Conservation (phyloP, 2,113 vertebrate genomes). For the Psettodes erumei region DNA sequence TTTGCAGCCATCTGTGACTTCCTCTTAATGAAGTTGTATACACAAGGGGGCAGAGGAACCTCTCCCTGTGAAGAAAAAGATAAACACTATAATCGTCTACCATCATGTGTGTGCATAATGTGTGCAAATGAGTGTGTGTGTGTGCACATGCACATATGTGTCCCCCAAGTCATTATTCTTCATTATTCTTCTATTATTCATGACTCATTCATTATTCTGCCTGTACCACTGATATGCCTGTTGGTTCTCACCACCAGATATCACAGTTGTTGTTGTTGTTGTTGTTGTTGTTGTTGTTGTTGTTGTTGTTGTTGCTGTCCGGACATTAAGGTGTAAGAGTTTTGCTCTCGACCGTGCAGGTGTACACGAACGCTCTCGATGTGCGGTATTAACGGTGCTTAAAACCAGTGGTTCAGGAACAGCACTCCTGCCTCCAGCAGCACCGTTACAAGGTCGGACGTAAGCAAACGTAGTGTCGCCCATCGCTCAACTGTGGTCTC, state of each 20-base stretch:
- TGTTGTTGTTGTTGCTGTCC: too few species aligned
- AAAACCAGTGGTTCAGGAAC: too few species aligned
- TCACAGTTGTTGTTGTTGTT: too few species aligned
- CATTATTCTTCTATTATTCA: constrained; percentile 71
- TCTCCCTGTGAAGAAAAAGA: constrained; percentile 42
- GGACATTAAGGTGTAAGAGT: too few species aligned
- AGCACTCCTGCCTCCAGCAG: too few species aligned
- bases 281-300: too few species aligned
- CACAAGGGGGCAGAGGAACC: constrained; percentile 40
- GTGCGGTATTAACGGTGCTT: too few species aligned
- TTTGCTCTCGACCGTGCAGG: too few species aligned
- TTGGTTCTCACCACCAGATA: constrained; percentile 35
- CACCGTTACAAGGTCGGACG: too few species aligned
- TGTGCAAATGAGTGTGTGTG: constrained; percentile 15
- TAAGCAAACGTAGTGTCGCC: too few species aligned
- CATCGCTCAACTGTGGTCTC: too few species aligned
- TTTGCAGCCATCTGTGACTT: constrained; percentile 47
- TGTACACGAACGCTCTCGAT: too few species aligned
- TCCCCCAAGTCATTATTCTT: constrained; percentile 59
- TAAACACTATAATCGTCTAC: constrained; percentile 46
- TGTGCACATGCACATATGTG: constrained; percentile 9
- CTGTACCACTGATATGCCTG: constrained; percentile 37
- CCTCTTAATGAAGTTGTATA: constrained; percentile 53
- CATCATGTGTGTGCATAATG: constrained; percentile 24
- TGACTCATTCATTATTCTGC: constrained; percentile 62